phyloP scores from a whole-genome alignment of 2,797 vertebrate genomes.

The Halcyon leucocephala region DNA sequence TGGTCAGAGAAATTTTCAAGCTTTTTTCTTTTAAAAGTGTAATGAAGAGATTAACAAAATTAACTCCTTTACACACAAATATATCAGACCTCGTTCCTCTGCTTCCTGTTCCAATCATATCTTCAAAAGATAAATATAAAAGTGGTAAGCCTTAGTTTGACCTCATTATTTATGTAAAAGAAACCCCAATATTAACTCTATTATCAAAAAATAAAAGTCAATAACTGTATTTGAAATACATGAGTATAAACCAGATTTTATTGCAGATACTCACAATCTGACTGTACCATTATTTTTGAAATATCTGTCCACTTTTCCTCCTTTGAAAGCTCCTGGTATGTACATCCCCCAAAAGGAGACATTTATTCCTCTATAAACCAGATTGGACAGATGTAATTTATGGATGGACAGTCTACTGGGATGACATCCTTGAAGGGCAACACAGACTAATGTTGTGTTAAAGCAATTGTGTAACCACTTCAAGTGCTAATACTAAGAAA shows the following conservation, averaged over 20 bases:
- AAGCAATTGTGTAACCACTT: background rate
- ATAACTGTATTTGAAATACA: background rate
- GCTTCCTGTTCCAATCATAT: background rate
- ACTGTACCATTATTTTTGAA: background rate
- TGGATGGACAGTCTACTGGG: background rate
- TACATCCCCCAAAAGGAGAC: background rate
- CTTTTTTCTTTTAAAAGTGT: background rate
- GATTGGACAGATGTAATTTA: background rate
- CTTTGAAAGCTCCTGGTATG: background rate
- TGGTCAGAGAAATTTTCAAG: background rate
- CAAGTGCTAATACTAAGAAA: background rate
- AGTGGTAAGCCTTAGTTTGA: background rate
- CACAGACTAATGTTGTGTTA: background rate
- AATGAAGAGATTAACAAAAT: background rate
- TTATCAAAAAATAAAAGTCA: conserved; percentile 1
- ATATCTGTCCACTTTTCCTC: background rate
- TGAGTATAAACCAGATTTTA: background rate
- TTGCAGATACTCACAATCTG: background rate
- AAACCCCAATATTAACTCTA: background rate
- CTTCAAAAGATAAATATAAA: background rate
- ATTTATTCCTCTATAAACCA: background rate
- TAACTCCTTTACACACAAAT: background rate
- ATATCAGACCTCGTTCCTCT: background rate
- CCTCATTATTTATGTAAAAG: background rate
- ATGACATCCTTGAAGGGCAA: background rate